Evolutionary conservation across 2,888 invertebrate genomes (phyloP).

Genomic region (Taenaris catops): DNA sequence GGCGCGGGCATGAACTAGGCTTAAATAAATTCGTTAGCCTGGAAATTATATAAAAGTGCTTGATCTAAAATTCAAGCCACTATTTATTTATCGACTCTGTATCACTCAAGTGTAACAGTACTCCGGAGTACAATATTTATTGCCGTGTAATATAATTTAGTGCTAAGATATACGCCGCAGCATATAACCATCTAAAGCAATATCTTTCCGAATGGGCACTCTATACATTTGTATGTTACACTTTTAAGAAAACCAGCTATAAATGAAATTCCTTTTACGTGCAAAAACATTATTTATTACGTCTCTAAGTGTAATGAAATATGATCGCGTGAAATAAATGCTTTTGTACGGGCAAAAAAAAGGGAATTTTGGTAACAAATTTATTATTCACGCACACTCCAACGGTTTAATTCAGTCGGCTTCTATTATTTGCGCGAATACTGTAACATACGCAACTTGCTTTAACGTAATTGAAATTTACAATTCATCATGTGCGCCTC

Average conservation of each 20-base stretch:
- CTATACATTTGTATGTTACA: neutral
- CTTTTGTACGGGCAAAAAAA: conserved; percentile 10
- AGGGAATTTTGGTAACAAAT: conserved; percentile 17
- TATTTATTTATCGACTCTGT: too few species aligned
- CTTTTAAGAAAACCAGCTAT: conserved; percentile 1
- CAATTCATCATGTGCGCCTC: too few species aligned
- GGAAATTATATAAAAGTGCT: too few species aligned
- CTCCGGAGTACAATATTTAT: conserved; percentile 7
- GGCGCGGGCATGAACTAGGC: too few species aligned
- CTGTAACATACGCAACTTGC: too few species aligned
- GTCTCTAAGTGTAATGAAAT: conserved; percentile 18
- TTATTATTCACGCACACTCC: conserved; percentile 18
- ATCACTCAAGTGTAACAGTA: too few species aligned
- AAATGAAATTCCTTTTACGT: conserved; percentile 10
- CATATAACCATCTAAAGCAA: conserved; percentile 2
- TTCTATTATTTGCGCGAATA: conserved; percentile 20
- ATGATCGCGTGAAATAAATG: conserved; percentile 20
- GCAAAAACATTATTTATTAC: conserved; percentile 16
- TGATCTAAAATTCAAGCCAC: too few species aligned
- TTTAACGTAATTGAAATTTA: too few species aligned
- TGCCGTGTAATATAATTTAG: conserved; percentile 4
- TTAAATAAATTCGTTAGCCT: too few species aligned
- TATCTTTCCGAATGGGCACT: conserved; percentile 1
- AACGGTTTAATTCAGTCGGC: conserved; percentile 16
- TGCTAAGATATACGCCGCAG: too few species aligned